phyloP scores from a whole-genome alignment of 37 sponge, comb jelly and placozoan species.

The Hexactinellida sp. region DNA sequence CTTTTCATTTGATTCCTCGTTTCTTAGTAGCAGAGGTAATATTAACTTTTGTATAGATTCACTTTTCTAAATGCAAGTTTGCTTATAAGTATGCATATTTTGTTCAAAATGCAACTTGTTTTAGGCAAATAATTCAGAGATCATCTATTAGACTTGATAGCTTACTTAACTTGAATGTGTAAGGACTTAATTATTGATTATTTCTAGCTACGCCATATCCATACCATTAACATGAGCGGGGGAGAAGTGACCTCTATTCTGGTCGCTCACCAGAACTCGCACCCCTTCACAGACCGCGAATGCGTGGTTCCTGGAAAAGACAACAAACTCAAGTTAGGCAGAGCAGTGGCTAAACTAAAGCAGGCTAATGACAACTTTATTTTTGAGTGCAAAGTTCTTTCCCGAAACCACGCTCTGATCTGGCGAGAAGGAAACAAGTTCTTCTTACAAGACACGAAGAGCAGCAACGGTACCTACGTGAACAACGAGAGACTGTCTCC shows the following conservation, averaged over 20 bases:
- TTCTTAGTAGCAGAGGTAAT: too few relatives aligned
- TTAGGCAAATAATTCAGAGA: too few relatives aligned
- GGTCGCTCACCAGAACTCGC: constrained; percentile 49
- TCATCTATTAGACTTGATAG: too few relatives aligned
- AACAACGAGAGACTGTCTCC: constrained; percentile 72
- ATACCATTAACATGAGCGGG: too few relatives aligned
- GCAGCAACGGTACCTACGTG: constrained; percentile 95
- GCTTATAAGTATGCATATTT: too few relatives aligned
- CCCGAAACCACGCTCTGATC: constrained; percentile 87
- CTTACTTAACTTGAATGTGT: too few relatives aligned
- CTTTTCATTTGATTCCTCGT: too few relatives aligned
- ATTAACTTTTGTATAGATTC: too few relatives aligned
- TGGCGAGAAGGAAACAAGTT: constrained; percentile 86
- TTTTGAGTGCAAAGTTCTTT: constrained; percentile 93
- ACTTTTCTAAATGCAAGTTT: too few relatives aligned
- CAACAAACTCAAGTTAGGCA: constrained; percentile 53
- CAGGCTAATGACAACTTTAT: constrained; percentile 70
- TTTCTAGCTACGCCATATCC: too few relatives aligned
- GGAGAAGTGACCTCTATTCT: constrained; percentile 20
- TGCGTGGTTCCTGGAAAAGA: constrained; percentile 31
- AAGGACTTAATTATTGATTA: too few relatives aligned
- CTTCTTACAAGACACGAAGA: constrained; percentile 87
- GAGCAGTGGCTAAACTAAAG: constrained; percentile 66
- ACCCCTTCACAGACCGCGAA: constrained; percentile 52
- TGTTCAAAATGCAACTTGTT: too few relatives aligned